Base-by-base conservation (phyloP, 2,888 invertebrate species). In the Hydroisotoma schaefferi region DNA sequence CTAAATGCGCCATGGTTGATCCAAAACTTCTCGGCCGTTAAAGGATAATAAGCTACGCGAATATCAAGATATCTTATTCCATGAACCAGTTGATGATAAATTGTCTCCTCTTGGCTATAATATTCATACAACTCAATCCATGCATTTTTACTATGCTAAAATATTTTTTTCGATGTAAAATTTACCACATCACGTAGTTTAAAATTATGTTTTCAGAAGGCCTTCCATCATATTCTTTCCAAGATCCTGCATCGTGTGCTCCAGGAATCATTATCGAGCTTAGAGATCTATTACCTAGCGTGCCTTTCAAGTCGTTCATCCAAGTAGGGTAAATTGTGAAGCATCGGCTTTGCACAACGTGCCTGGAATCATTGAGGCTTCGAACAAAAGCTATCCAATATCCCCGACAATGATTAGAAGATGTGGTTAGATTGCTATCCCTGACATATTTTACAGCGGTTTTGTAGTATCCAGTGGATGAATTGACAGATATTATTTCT, bases 291-390 rank as follows among this genome's bases (percentile, higher is more conserved):
- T 73, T 81, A 73, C 75, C 85, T 76, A 76, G 81, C 75, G 70
- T 71, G 1, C 74, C 61, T 26, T 74, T 76, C 72, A 78, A 74
- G 5, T 88, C 86, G 73, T 83, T 82, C 89, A 91, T 88, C 91
- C 91, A 91, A 22, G 86, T 87, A 0, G 91, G 90, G 74, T 87
- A 85, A 64, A 88, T 87, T 75, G 85, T 85, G 23, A 91, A 77
- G 74, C 91, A 91, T 33, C n/a, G n/a, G n/a, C n/a, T n/a, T n/a
- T n/a, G n/a, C n/a, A n/a, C n/a, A n/a, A n/a, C n/a, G n/a, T n/a
- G n/a, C n/a, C n/a, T n/a, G n/a, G n/a, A n/a, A n/a, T n/a, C n/a
- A n/a, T n/a, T n/a, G n/a, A n/a, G n/a, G n/a, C n/a, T n/a, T n/a
- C 65, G 65, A 8, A 73, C 57, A 52, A 67, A 70, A 2, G 63